Evolutionary conservation across 2,113 vertebrate genomes (phyloP), one percentile per base, ranked within the genome.

Genomic region (Capreolus pygargus): DNA sequence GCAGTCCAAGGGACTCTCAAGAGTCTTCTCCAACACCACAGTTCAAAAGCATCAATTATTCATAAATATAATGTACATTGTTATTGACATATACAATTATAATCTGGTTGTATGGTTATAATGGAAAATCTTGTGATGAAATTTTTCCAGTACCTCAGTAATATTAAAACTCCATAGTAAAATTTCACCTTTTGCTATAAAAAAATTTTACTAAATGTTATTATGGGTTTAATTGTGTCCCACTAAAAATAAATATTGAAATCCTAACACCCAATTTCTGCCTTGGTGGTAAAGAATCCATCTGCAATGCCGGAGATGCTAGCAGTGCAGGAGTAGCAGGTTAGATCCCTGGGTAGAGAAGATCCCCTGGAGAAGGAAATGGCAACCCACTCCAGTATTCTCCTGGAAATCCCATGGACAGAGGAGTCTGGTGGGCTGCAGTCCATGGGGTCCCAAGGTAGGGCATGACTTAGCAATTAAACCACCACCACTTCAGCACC

Each of bases 141-240:
- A 88, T 92, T 50, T 93, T 96, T 90, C 81, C 21, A 90, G 15
- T 92, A 79, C 78, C 47, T 89, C 36, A 91, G 95, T 93, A 91
- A 87, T 79, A 70, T 45, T 43, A 70, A 89, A 87, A 74, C 13
- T 60, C n/a, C 0, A 50, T 11, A 74, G 64, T 57, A 97, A 97
- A 97, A 86, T 94, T 89, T 97, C 36, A 70, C 36, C 81, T 95
- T 93, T 96, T 78, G 19, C 84, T 76, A 33, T 39, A 79, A 91
- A 94, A 88, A 17, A 5, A 10, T 54, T 43, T 79, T 84, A 79
- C 43, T 91, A 5, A 23, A 16, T 64, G 7, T 70, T 91, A 55
- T 82, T 25, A 85, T 93, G 47, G 61, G 19, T 43, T 91, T 60
- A 92, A 89, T 19, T 91, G 21, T 76, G 16, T n/a, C 7, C 16